phyloP scores from a whole-genome alignment of 2,113 vertebrate genomes.

The Brachyhypopomus gauderio region DNA sequence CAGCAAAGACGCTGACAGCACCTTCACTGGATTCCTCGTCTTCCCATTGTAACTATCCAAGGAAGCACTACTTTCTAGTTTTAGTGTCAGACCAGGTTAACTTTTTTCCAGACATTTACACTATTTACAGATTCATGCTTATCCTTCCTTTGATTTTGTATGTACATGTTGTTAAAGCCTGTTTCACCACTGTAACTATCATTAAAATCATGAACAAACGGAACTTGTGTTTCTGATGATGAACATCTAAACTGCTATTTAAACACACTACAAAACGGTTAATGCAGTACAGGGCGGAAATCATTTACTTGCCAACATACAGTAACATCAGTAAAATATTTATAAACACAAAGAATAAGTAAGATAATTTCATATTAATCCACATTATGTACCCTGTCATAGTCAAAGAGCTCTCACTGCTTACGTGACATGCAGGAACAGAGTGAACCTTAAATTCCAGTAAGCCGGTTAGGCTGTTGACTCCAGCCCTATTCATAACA shows the following conservation, averaged over 20 bases:
- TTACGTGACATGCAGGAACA: neutral
- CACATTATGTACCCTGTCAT: neutral
- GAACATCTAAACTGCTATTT: neutral
- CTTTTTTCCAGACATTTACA: neutral
- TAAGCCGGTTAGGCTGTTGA: neutral
- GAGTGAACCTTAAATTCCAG: neutral
- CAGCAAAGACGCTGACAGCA: slow-evolving; percentile 72
- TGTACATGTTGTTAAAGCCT: neutral
- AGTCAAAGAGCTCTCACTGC: neutral
- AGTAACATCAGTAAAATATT: too few species aligned
- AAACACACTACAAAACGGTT: neutral
- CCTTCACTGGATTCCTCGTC: slow-evolving; percentile 82
- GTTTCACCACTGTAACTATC: neutral
- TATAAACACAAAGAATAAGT: neutral
- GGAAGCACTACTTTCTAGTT: neutral
- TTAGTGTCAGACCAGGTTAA: neutral
- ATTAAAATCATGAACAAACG: slow-evolving; percentile 4
- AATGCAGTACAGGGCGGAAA: neutral
- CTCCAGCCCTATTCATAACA: slow-evolving; percentile 14
- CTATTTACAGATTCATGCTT: neutral
- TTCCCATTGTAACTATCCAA: slow-evolving; percentile 61
- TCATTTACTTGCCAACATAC: too few species aligned
- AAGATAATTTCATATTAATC: neutral
- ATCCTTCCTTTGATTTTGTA: neutral
- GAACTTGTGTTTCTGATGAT: neutral